Evolutionary conservation across 2,888 invertebrate genomes (phyloP), one percentile per base, ranked within the genome.

Genomic region (Charanyca ferruginea): DNA sequence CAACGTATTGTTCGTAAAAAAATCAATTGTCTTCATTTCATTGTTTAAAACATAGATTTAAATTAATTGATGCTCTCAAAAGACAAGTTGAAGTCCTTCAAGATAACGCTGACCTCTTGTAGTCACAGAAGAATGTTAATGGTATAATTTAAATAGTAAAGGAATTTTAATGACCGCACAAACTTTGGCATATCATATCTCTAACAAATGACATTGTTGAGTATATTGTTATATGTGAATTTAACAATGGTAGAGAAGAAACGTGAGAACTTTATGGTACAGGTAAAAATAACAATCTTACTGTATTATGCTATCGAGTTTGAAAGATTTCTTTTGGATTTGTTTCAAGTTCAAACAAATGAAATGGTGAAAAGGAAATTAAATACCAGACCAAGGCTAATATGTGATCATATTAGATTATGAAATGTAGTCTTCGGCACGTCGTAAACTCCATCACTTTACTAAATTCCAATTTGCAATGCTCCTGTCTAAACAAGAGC

Each of bases 1-100:
- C 22, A 51, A 20, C 3, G 32, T 28, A 77, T 59, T 62, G 66
- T 77, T 38, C 32, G 51, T 49, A 54, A 62, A 61, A 60, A 55
- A 59, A 35, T 25, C 66, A 51, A 74, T 70, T 66, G 70, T 69
- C 22, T 49, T 53, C 20, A 61, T 47, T 42, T 68, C 63, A 66
- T 79, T 69, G 76, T 74, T 9, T 44, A 38, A 62, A 64, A 42
- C 28, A n/a, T 44, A 16, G 38, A 57, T 49, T 53, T 53, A 22
- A 71, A 35, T 72, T 48, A 77, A 62, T 61, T 22, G 44, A 70
- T 38, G 22, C 22, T 64, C 22, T 13, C n/a, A 32, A 45, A 8
- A 22, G 18, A 42, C 41, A 54, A 77, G 51, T 72, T 62, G 62
- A 66, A 77, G 59, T 55, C 59, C 77, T 75, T 77, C 73, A 72